Conservation (phyloP, 2,113 vertebrate genomes). For the Pomatostomus ruficeps region DNA sequence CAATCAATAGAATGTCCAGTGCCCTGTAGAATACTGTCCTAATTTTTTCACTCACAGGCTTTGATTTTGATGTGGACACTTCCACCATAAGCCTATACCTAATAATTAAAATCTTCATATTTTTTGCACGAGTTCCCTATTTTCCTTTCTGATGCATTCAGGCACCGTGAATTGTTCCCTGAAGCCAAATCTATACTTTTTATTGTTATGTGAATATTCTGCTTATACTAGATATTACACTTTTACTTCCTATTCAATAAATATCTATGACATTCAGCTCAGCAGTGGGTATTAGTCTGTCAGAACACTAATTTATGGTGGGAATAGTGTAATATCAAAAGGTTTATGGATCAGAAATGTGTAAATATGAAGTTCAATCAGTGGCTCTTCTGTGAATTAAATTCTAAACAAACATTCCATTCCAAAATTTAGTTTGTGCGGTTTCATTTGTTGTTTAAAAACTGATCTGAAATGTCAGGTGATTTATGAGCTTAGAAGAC, state of each 20-base stretch:
- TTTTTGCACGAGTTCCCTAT: slow-evolving; percentile 44
- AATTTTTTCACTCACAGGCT: background rate
- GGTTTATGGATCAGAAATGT: slow-evolving; percentile 49
- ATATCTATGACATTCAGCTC: slow-evolving; percentile 16
- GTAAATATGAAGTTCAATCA: slow-evolving; percentile 46
- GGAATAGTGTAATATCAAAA: slow-evolving; percentile 46
- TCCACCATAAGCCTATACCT: background rate
- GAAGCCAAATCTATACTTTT: slow-evolving; percentile 67
- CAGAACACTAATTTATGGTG: slow-evolving; percentile 47
- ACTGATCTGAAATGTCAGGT: background rate
- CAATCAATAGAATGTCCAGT: slow-evolving; percentile 39
- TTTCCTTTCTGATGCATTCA: background rate
- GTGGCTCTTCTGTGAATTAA: background rate
- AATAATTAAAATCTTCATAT: slow-evolving; percentile 53
- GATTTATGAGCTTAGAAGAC: background rate
- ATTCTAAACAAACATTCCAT: background rate
- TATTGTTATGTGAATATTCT: slow-evolving; percentile 67
- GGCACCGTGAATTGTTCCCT: slow-evolving; percentile 49
- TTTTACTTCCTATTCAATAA: slow-evolving; percentile 64
- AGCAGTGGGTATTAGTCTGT: slow-evolving; percentile 26
- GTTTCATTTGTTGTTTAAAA: background rate
- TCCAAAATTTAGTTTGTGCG: background rate
- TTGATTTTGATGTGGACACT: slow-evolving; percentile 3
- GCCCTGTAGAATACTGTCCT: background rate
- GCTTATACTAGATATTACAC: slow-evolving; percentile 32